These are phyloP conservation scores for Nomada fucata DNA, from an alignment of 2,888 invertebrate genomes.

Conservation along the genomic window DNA sequence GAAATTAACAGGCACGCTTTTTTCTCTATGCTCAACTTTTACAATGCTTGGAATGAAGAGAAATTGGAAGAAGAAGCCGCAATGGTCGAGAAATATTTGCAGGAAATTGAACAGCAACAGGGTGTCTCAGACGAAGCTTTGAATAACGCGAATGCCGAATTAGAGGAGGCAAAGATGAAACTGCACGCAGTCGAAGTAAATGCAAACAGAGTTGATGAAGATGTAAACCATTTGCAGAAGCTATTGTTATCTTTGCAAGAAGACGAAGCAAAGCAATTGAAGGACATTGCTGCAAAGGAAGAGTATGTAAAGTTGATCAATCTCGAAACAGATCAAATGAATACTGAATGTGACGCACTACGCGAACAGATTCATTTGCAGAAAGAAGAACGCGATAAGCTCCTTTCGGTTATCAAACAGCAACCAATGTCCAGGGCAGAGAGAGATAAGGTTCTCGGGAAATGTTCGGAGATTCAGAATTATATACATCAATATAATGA, in stretches of 20 bases:
- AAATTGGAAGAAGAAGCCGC: constrained; percentile 75
- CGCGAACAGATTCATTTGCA: constrained; percentile 65
- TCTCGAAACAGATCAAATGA: constrained; percentile 67
- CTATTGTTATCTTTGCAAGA: constrained; percentile 56
- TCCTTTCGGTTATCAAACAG: constrained; percentile 69
- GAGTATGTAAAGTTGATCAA: constrained; percentile 59
- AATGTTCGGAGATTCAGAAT: constrained; percentile 73
- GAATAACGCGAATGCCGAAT: constrained; percentile 47
- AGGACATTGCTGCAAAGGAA: constrained; percentile 59
- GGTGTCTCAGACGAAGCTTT: constrained; percentile 72
- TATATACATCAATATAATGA: constrained; percentile 74
- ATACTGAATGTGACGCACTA: constrained; percentile 58
- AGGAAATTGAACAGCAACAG: constrained; percentile 69
- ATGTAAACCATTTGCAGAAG: constrained; percentile 57
- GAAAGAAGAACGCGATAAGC: constrained; percentile 59
- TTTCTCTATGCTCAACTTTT: constrained; percentile 71
- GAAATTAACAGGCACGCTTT: constrained; percentile 63
- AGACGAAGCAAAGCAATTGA: constrained; percentile 63
- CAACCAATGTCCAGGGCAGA: constrained; percentile 77
- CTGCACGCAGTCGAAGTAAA: constrained; percentile 59
- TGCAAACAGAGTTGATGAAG: constrained; percentile 54
- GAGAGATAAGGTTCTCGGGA: constrained; percentile 73
- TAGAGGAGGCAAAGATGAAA: constrained; percentile 59
- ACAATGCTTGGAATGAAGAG: constrained; percentile 78
- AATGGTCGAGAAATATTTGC: constrained; percentile 72